These are phyloP conservation scores for Myotis pilosus DNA, from an alignment of 2,797 vertebrate genomes.

Conservation along the genomic window DNA sequence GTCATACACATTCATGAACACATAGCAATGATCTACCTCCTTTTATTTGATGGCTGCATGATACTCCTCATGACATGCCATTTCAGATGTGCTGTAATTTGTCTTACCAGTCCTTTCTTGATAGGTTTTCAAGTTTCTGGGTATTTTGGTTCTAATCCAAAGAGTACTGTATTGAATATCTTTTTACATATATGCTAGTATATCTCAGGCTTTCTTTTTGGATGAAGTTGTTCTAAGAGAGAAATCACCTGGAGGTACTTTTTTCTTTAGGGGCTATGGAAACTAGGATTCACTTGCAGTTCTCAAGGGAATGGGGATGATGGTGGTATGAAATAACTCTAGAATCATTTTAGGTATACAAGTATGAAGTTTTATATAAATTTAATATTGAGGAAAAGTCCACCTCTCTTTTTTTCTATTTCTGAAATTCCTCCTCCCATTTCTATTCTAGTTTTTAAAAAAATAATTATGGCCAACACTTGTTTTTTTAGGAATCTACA, in stretches of 20 bases:
- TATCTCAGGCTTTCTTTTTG: constrained; percentile 5
- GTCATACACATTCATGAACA: not conserved
- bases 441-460: not conserved
- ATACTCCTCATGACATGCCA: not conserved
- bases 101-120: not conserved
- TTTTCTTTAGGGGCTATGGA: not conserved
- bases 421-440: not conserved
- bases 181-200: not conserved
- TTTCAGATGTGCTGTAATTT: not conserved
- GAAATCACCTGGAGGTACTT: not conserved
- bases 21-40: not conserved
- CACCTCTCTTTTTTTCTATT: not conserved
- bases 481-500: constrained; percentile 18
- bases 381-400: not conserved
- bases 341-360: not conserved
- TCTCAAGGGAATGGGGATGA: not conserved
- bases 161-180: not conserved
- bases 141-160: not conserved
- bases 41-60: not conserved
- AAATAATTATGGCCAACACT: not conserved
- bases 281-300: not conserved
- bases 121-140: not conserved
- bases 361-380: not conserved
- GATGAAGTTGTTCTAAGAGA: not conserved
- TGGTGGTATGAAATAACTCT: not conserved